Base-by-base conservation (phyloP, 2,113 vertebrate genomes). In the Dissostichus mawsoni region DNA sequence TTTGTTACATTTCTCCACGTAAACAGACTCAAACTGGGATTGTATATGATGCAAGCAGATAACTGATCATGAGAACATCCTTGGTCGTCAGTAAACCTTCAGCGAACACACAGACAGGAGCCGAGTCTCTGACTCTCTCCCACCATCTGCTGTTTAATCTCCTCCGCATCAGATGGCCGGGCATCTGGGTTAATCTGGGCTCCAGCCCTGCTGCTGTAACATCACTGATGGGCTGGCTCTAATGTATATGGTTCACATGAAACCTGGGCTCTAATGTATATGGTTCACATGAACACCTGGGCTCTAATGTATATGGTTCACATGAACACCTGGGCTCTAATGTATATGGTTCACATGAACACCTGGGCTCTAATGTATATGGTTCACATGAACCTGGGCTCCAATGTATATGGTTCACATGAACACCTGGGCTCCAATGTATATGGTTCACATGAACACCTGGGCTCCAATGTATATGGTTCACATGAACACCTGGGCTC, bases 111-210 rank as follows among this genome's bases (percentile, higher is more conserved):
- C 29, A 71, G 20, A 63, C 33, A 50, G 29, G 29, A 84, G 44
- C 57, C 12, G 51, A 47, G n/a, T 86, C 11, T 18, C 50, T n/a
- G 56, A 59, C 82, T 79, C 82, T 68, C 61, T 77, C 16, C 44
- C 16, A 84, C 87, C 88, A 90, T 85, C 91, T 93, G 91, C 79
- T 76, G 80, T 83, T 89, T 89, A 90, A 91, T 92, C 87, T 89
- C 76, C 74, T 70, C 73, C 55, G 69, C 79, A 66, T 73, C 78
- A 67, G 18, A 65, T 65, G 3, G 8, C 36, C 11, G 77, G 2
- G 18, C 90, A 89, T 89, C 74, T 90, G 84, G 86, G 88, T 89
- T 89, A 88, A 91, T 91, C 89, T 87, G 83, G 82, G 85, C 76
- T 91, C 59, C 48, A 51, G 47, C 51, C 17, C 68, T 62, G 76